phyloP scores from a whole-genome alignment of 1,140 invertebrate species.

The Vanessa atalanta region DNA sequence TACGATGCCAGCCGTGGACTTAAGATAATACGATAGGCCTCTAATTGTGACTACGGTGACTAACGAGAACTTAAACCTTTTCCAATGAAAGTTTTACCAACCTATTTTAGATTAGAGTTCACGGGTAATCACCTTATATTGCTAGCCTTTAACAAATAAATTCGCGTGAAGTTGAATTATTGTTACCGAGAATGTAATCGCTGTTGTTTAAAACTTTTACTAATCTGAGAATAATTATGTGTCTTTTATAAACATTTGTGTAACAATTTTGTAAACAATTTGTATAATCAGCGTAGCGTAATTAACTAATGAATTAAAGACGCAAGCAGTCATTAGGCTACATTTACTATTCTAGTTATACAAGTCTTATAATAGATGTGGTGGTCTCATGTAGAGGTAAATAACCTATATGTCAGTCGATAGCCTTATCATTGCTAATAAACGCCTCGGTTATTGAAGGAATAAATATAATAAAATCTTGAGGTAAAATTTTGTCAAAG shows the following conservation, averaged over 20 bases:
- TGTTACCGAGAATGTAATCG: neutral
- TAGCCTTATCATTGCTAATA: no score
- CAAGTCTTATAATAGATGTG: no score
- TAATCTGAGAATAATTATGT: neutral
- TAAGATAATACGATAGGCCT: no score
- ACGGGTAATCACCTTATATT: neutral
- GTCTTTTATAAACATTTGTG: constrained; percentile 4
- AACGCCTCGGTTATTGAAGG: no score
- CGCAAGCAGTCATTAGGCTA: neutral
- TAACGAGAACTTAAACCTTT: no score
- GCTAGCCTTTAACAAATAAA: constrained; percentile 1
- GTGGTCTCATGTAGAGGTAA: no score
- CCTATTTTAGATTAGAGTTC: neutral
- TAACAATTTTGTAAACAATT: neutral
- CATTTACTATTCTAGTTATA: neutral
- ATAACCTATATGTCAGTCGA: no score
- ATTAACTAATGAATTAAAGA: constrained; percentile 5
- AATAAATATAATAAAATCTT: no score
- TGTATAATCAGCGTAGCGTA: neutral
- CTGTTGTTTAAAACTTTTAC: neutral
- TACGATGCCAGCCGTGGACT: no score
- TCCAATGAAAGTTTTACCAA: no score
- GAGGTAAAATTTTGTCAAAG: no score
- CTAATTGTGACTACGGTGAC: no score
- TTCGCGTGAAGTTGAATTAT: neutral